Percentiles rank a stretch among this genome's conserved stretches.
Conservation (phyloP, 2,888 invertebrate genomes). For the Gortyna flavago region DNA sequence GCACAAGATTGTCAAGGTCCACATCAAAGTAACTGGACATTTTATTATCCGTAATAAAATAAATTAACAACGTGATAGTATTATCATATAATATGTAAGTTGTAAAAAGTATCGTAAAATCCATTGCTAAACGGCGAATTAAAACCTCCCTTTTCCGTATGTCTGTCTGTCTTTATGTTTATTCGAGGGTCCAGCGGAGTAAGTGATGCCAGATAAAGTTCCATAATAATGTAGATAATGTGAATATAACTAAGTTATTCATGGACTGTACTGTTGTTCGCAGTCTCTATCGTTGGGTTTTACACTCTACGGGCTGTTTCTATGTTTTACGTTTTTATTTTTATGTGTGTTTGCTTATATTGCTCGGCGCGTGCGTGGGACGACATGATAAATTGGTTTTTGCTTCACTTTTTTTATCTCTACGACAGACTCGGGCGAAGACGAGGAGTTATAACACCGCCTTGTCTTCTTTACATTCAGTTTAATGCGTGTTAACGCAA, state of each 20-base stretch:
- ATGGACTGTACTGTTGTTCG: slow-evolving; percentile 83
- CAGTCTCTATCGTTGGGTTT: slow-evolving; percentile 89
- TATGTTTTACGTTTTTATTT: slow-evolving; percentile 82
- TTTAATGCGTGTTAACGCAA: slow-evolving; percentile 76
- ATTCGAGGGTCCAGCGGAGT: slow-evolving; percentile 83
- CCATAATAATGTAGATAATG: slow-evolving; percentile 89
- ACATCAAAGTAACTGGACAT: slow-evolving; percentile 51
- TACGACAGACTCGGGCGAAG: slow-evolving; percentile 84
- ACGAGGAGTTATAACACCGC: slow-evolving; percentile 81
- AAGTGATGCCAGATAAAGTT: slow-evolving; percentile 87
- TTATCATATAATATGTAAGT: slow-evolving; percentile 57
- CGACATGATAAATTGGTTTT: slow-evolving; percentile 87
- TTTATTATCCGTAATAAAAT: slow-evolving; percentile 56
- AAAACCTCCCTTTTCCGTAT: slow-evolving; percentile 73
- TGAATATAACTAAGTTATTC: slow-evolving; percentile 90
- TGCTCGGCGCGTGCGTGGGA: slow-evolving; percentile 86
- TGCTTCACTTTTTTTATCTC: slow-evolving; percentile 83
- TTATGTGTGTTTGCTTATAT: slow-evolving; percentile 85
- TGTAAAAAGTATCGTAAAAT: slow-evolving; percentile 67
- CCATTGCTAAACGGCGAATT: slow-evolving; percentile 81
- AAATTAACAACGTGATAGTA: slow-evolving; percentile 57
- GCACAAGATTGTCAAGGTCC: slow-evolving; percentile 51
- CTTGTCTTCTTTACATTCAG: slow-evolving; percentile 79
- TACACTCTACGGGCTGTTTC: slow-evolving; percentile 86
- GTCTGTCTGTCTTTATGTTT: slow-evolving; percentile 76